Evolutionary conservation across 2,113 vertebrate genomes (phyloP).

Genomic region (Ammodramus savannarum): DNA sequence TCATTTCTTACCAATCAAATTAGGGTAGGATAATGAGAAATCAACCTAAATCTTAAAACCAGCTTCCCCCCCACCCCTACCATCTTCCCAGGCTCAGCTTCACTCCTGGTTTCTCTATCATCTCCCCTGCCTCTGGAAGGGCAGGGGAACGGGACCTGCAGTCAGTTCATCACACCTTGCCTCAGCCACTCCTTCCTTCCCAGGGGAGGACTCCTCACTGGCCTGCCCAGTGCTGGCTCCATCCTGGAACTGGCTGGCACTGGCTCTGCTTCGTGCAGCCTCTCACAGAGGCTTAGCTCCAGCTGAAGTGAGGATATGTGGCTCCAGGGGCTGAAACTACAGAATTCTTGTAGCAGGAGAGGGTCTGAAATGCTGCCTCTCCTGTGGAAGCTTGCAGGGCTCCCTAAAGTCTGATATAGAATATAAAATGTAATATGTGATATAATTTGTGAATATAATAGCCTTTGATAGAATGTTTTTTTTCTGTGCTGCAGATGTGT

Average conservation of each 20-base stretch:
- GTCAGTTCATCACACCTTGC: background rate
- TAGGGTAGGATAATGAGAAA: background rate
- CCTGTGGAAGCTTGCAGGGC: fast-evolving
- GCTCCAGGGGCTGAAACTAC: background rate
- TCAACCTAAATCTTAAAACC: background rate
- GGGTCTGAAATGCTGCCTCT: fast-evolving
- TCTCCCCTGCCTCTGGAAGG: background rate
- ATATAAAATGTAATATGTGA: background rate
- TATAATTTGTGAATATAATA: fast-evolving
- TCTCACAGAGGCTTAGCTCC: background rate
- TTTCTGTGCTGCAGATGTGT: background rate
- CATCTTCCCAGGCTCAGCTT: background rate
- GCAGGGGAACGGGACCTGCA: background rate
- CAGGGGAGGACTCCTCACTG: background rate
- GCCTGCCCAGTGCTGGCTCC: background rate
- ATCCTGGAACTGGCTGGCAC: background rate
- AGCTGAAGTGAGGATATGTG: background rate
- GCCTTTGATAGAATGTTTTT: fast-evolving
- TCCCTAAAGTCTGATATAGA: background rate
- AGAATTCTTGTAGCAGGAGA: background rate
- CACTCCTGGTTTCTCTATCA: background rate
- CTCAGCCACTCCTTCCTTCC: background rate
- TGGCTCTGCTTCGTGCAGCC: background rate
- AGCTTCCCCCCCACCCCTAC: fast-evolving
- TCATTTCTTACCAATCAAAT: background rate